Conservation (phyloP, 2,113 vertebrate genomes). For the Megalops atlanticus region DNA sequence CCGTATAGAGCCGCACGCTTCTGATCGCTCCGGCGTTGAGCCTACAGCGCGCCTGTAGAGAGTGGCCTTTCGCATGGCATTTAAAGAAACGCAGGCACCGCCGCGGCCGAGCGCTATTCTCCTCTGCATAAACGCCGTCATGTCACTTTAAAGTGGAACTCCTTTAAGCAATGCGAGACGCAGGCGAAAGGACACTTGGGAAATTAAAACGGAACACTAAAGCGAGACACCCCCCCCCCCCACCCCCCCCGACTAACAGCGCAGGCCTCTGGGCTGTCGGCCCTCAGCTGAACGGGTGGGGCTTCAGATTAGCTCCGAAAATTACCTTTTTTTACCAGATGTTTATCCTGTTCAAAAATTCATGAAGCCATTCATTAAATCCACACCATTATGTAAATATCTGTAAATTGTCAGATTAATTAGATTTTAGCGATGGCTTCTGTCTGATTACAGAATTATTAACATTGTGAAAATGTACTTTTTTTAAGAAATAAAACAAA, state of each 20-base stretch:
- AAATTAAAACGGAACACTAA: slow-evolving; percentile 49
- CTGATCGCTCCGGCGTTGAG: slow-evolving; percentile 18
- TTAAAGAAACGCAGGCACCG: background rate
- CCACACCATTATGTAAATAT: slow-evolving; percentile 27
- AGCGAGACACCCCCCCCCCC: slow-evolving; percentile 36
- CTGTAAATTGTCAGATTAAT: slow-evolving; percentile 33
- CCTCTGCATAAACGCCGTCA: slow-evolving; percentile 32
- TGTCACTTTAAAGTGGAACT: slow-evolving; percentile 43
- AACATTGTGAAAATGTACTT: slow-evolving; percentile 2
- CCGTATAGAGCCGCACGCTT: background rate
- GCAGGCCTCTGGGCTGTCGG: slow-evolving; percentile 30
- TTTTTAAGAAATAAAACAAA: slow-evolving; percentile 12
- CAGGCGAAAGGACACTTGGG: slow-evolving; percentile 34
- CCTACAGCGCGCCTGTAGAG: slow-evolving; percentile 15
- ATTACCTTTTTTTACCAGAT: slow-evolving; percentile 36
- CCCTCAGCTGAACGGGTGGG: slow-evolving; percentile 39
- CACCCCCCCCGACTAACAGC: slow-evolving; percentile 41
- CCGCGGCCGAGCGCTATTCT: slow-evolving; percentile 24
- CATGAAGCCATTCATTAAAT: slow-evolving; percentile 33
- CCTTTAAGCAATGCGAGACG: slow-evolving; percentile 32
- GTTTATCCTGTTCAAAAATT: slow-evolving; percentile 43
- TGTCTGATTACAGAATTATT: slow-evolving; percentile 8
- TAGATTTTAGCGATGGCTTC: slow-evolving; percentile 15
- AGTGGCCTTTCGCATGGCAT: slow-evolving; percentile 6
- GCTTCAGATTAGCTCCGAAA: slow-evolving; percentile 31